Evolutionary conservation across 2,113 vertebrate genomes (phyloP).

Genomic region (Malurus elegans): DNA sequence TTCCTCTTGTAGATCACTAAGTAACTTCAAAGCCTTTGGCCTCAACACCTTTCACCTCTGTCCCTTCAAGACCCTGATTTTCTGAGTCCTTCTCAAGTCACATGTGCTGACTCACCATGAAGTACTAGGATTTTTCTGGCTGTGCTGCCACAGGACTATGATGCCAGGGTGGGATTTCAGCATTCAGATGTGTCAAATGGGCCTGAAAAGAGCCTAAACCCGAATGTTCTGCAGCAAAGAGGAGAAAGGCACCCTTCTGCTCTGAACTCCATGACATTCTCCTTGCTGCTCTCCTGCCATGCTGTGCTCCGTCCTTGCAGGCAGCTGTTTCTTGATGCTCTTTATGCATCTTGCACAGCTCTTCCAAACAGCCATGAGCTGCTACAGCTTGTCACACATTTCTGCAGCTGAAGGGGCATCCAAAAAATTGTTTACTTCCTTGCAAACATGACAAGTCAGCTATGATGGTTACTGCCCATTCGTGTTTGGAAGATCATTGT

Average conservation of each 20-base stretch:
- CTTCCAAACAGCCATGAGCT: rapidly evolving
- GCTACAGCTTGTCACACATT: not conserved
- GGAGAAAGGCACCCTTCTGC: not conserved
- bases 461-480: not conserved
- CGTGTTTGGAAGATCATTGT: not conserved
- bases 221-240: not conserved
- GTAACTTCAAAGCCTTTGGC: not conserved
- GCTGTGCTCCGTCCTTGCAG: not conserved
- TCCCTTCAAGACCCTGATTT: not conserved
- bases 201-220: not conserved
- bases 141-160: not conserved
- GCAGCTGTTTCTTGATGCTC: not conserved
- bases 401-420: not conserved
- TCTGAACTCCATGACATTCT: not conserved
- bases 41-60: not conserved
- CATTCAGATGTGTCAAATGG: not conserved
- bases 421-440: not conserved
- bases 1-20: not conserved
- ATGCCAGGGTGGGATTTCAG: not conserved
- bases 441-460: not conserved
- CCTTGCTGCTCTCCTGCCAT: rapidly evolving
- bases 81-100: not conserved
- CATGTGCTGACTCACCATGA: not conserved
- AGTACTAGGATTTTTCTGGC: not conserved
- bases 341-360: rapidly evolving